Evolutionary conservation across 2,113 vertebrate species (phyloP).

Genomic region (Phodopus roborovskii): DNA sequence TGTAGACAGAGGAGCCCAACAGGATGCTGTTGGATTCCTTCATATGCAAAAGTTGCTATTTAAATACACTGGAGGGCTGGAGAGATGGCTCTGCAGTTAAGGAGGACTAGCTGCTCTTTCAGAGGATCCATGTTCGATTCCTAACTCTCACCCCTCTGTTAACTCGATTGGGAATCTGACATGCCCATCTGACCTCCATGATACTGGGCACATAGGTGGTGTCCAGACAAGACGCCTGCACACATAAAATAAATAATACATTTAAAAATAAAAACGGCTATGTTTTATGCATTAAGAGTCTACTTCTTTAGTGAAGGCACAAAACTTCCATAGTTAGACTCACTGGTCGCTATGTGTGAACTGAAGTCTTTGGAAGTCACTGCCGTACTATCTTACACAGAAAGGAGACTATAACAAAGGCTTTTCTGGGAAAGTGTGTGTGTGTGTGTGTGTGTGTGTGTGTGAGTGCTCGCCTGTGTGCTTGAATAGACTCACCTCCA

Average conservation of each 20-base stretch:
- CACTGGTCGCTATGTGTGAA: neutral
- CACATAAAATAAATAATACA: neutral
- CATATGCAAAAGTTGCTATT: neutral
- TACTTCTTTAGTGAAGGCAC: conserved; percentile 26
- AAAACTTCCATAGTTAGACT: neutral
- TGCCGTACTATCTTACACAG: conserved; percentile 31
- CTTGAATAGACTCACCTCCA: neutral
- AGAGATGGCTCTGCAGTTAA: neutral
- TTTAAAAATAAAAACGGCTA: neutral
- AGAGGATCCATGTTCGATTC: neutral
- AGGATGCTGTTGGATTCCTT: neutral
- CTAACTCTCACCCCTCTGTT: neutral
- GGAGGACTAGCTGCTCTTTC: too few species aligned
- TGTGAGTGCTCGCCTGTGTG: neutral
- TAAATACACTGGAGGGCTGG: neutral
- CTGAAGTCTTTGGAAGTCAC: conserved; percentile 17
- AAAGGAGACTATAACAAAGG: neutral
- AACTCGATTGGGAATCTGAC: neutral
- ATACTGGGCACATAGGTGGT: neutral
- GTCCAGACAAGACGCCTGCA: neutral
- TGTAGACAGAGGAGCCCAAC: neutral
- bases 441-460: neutral
- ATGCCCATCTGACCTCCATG: neutral
- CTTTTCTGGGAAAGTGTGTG: neutral
- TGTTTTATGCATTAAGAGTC: conserved; percentile 5